Base-by-base conservation (phyloP, 2,888 invertebrate species). In the Lochmaea crataegi region DNA sequence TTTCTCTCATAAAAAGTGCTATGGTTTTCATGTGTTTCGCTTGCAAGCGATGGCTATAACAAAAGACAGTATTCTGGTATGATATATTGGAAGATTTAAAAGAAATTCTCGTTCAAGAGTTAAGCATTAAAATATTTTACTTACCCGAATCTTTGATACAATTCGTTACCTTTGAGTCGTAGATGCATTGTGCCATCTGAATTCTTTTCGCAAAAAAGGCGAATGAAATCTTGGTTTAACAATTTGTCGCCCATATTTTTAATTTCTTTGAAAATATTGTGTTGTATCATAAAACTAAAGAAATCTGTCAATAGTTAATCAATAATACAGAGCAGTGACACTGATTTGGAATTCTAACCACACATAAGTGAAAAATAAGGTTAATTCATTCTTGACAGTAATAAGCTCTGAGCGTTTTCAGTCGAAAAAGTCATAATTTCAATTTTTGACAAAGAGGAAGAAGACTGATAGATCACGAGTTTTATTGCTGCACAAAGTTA, bases 121-220 rank as follows among this genome's bases (percentile, higher is more conserved):
- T 26, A 5, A 26, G 26, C 22, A 22, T 26, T 14, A 45, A 51
- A 26, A 42, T 41, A 3, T 5, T 38, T 56, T 51, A 69, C 71
- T 78, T 74, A 87, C 89, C 85, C 82, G 65, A 86, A 84, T 82
- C 85, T 81, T 32, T 88, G 86, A 32, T 85, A 80, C 0, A 91
- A 77, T 76, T 90, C 89, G 68, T 87, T 88, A 0, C 91, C 91
- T 76, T 86, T 84, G 0, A 92, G 81, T 6, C 89, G 83, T 16
- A 92, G 83, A 78, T 87, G 86, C 2, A 86, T 88, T 0, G 88
- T 89, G 0, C 89, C 89, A 82, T 91, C 89, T 0, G 89, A 88
- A 77, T 89, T 90, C 81, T 89, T 87, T 78, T 90, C 88, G 73
- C 84, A 84, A 78, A 85, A 86, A 71, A 86, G 75, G 45, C 75